Base-by-base conservation (phyloP, 2,888 invertebrate species). In the Polyommatus iphigenia region DNA sequence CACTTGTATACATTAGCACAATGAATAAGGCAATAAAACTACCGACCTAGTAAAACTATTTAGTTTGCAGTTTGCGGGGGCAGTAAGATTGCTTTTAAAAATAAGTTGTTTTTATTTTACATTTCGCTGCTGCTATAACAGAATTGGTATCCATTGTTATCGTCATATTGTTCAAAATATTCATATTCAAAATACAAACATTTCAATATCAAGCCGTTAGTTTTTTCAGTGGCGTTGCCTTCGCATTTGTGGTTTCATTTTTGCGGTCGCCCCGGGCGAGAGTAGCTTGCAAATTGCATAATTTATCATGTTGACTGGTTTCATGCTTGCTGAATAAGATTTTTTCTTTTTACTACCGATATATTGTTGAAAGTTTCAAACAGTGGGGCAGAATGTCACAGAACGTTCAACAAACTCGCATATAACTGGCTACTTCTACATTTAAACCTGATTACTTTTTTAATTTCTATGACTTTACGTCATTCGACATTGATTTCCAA, bases 271-370 rank as follows among this genome's bases (percentile, higher is more conserved):
- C 76, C 77, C 59, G 80, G 79, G 81, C 80, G 82, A 77, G 76
- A 85, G 85, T 85, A 83, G 84, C 84, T 86, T 86, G 86, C 86
- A 89, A 89, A 90, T 90, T 88, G 88, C 86, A 85, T 88, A 87
- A 90, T 89, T 89, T 90, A 89, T 90, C 89, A 89, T 85, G 85
- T 85, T 85, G 85, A 85, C 85, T 84, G 83, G 83, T 83, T 84
- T 84, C 85, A 84, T 85, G 86, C 83, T 84, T 83, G 84, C 54
- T 50, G 75, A 75, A 75, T 75, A 50, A 50, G 73, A 24, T 73
- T 73, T 73, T 54, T 54, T 75, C 20, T 73, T 73, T 73, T 73
- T 54, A 75, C 7, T 54, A n/a, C 50, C 50, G 29, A 75, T 75
- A 54, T 75, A 75, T 75, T 75, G 75, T 54, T 54, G 8, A 54